Evolutionary conservation across 2,888 invertebrate genomes (phyloP).

Genomic region (Xestia sexstrigata): DNA sequence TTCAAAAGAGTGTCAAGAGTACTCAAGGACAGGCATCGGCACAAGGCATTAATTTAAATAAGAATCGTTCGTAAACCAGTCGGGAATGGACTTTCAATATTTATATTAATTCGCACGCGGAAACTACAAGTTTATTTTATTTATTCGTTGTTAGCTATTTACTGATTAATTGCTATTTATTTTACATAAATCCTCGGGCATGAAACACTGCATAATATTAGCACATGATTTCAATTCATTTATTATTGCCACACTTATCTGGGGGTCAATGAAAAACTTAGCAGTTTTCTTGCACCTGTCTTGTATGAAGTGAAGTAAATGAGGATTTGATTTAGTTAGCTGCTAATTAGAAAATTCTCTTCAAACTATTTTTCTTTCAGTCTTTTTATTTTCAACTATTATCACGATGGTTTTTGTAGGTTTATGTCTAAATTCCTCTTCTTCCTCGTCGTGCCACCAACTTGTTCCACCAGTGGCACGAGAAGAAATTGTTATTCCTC

Average conservation of each 20-base stretch:
- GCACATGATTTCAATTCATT: constrained; percentile 45
- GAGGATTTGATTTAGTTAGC: too few species aligned
- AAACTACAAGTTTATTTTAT: constrained; percentile 42
- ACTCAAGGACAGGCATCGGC: neutral
- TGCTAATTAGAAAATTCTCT: neutral
- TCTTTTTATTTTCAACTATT: neutral
- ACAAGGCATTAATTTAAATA: constrained; percentile 17
- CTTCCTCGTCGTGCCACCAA: too few species aligned
- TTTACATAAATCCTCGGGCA: constrained; percentile 44
- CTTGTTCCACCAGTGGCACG: too few species aligned
- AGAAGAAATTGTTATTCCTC: too few species aligned
- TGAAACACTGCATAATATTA: constrained; percentile 45
- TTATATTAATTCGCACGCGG: constrained; percentile 40
- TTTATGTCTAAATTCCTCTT: neutral
- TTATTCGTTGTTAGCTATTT: constrained; percentile 28
- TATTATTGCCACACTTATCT: constrained; percentile 21
- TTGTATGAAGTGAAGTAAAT: neutral
- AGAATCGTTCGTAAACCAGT: constrained; percentile 22
- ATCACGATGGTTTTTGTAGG: neutral
- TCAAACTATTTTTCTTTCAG: neutral
- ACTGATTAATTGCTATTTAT: constrained; percentile 52
- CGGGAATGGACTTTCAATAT: constrained; percentile 22
- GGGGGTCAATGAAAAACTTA: constrained; percentile 23
- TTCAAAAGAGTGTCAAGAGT: neutral
- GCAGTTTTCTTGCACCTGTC: constrained; percentile 19